Base-by-base conservation (phyloP, 1,140 invertebrate species). In the Orius insidiosus region DNA sequence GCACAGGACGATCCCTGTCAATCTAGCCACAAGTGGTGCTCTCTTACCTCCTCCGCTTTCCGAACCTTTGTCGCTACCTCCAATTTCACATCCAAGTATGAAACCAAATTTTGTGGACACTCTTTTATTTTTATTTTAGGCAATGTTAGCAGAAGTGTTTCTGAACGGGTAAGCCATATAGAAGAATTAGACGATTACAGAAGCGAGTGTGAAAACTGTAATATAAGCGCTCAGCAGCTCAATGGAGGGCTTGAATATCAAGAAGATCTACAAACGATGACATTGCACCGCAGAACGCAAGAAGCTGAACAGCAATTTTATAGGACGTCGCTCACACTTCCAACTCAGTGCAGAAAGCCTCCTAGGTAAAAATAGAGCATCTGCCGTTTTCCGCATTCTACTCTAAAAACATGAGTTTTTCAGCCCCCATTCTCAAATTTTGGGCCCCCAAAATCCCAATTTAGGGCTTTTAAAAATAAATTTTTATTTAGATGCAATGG, bases 141-240 rank as follows among this genome's bases (percentile, higher is more conserved):
- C 7, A 24, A 24, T 24, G 24, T 24, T 24, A 24, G 41, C 7
- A 31, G 8, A n/a, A 13, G 10, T 15, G 18, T 30, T 16, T 30
- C 41, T n/a, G 41, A 43, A 31, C n/a, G 41, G 4, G 31, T 43
- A 1, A 46, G 40, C 30, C 36, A 30, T n/a, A 34, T 52, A 41
- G 76, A 77, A 47, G 67, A 76, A 39, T 67, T 70, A 13, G 77
- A 81, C 54, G 79, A 82, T 60, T 82, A 80, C 57, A 68, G 80
- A 35, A 81, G 76, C 59, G 80, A 85, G 60, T 85, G 80, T 60
- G 80, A 83, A 60, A 85, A 85, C 63, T 85, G 80, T 62, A 82
- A 83, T 60, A 40, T 54, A 35, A 51, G 50, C 31, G 52, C 75
- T 73, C 42, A 72, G 8, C 45, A 56, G 43, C 43, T 48, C 73